Evolutionary conservation across 2,113 vertebrate genomes (phyloP).

Genomic region (Lucifuga dentata): DNA sequence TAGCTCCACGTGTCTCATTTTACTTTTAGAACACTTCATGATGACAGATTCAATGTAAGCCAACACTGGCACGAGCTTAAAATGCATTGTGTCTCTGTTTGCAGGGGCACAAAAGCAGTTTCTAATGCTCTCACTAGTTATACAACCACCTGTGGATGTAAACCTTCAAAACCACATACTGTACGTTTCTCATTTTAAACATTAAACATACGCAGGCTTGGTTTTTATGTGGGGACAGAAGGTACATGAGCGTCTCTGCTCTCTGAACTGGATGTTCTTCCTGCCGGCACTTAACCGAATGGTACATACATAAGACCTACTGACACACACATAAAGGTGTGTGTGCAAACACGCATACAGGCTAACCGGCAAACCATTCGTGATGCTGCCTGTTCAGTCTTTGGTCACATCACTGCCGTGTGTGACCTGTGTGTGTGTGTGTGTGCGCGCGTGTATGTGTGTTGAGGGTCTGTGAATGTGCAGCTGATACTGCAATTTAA

Average conservation of each 20-base stretch:
- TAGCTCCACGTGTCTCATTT: slow-evolving; percentile 8
- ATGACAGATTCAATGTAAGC: slow-evolving; percentile 22
- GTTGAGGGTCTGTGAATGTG: slow-evolving; percentile 2
- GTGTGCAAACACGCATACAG: slow-evolving; percentile 30
- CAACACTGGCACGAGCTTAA: not conserved
- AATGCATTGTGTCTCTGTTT: slow-evolving; percentile 19
- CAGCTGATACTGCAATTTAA: slow-evolving; percentile 5
- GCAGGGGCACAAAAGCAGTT: not conserved
- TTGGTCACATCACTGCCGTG: slow-evolving; percentile 28
- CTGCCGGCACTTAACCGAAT: slow-evolving; percentile 19
- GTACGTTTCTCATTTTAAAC: not conserved
- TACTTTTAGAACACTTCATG: slow-evolving; percentile 22
- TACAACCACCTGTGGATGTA: not conserved
- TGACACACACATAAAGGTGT: slow-evolving; percentile 29
- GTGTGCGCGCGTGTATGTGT: no score
- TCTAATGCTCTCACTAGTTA: not conserved
- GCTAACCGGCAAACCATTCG: slow-evolving; percentile 5
- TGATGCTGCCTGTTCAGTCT: slow-evolving; percentile 4
- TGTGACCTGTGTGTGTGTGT: not conserved
- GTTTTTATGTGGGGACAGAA: slow-evolving; percentile 21
- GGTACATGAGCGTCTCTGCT: slow-evolving; percentile 26
- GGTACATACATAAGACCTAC: not conserved
- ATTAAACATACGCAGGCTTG: not conserved
- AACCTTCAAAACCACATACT: not conserved
- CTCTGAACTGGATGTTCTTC: slow-evolving; percentile 20